phyloP scores from a whole-genome alignment of 2,113 vertebrate genomes.

The Phrynosoma blainvillii region DNA sequence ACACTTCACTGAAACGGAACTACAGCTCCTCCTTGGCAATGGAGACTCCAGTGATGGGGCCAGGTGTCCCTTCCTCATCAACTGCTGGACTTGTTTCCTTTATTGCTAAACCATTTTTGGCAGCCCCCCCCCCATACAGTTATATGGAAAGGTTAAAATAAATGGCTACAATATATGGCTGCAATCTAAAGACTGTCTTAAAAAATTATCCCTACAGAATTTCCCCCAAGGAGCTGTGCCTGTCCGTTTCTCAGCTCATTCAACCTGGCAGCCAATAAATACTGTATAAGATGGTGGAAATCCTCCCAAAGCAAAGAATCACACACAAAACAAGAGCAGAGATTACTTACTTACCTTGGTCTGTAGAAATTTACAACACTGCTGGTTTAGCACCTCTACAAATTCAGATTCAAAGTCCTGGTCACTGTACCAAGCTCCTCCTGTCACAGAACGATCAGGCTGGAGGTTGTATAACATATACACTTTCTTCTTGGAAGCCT shows the following conservation, averaged over 20 bases:
- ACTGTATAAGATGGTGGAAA: neutral
- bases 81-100: neutral
- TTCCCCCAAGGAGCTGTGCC: neutral
- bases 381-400: slow-evolving; percentile 97
- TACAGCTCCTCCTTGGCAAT: no score
- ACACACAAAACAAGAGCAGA: neutral
- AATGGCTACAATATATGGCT: neutral
- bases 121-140: no score
- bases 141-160: no score
- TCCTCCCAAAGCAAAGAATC: neutral
- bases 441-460: slow-evolving; percentile 94
- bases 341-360: slow-evolving; percentile 83
- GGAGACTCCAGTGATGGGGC: no score
- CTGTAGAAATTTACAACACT: slow-evolving; percentile 97
- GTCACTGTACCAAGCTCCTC: slow-evolving; percentile 98
- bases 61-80: no score
- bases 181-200: neutral
- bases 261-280: neutral
- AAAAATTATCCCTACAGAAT: neutral
- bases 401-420: slow-evolving; percentile 99
- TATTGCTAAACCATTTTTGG: neutral
- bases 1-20: no score
- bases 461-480: slow-evolving; percentile 98
- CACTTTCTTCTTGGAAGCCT: slow-evolving; percentile 99
- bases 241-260: neutral